Evolutionary conservation across 2,797 vertebrate species (phyloP), one percentile per base, ranked within the genome.

Genomic region (Arvicola amphibius): DNA sequence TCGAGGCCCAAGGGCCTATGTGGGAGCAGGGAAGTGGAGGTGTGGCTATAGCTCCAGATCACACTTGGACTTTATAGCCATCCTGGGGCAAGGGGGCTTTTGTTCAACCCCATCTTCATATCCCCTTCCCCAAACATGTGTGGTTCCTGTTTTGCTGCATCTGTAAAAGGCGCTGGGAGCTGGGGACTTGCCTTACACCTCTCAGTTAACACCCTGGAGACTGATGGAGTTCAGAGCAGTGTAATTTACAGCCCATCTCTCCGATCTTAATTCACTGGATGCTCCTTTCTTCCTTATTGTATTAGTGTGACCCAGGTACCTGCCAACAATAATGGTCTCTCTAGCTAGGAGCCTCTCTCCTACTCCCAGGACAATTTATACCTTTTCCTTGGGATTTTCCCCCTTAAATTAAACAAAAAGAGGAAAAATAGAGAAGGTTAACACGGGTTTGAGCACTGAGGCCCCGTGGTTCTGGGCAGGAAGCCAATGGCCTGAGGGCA

Each of bases 401-500:
- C 97, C 92, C 97, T 96, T 2, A 96, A 98, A 98, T 98, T 98
- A 98, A 98, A 98, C 95, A 97, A 98, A 98, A 98, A 98, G 98
- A 98, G 98, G 98, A 81, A 1, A 98, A 98, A 98, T 98, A 98
- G 98, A 90, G 97, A 98, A 98, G 98, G 98, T 98, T 98, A 98
- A 98, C 98, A 98, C 98, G 98, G 98, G 98, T 98, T 98, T 98
- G 98, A 98, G 98, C 97, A 95, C 98, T 92, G 98, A 98, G 98
- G 98, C 98, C 98, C 98, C 98, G 98, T 98, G 98, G 98, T 98
- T 99, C 98, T 98, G 98, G 99, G 98, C 98, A 98, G 85, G 53
- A 96, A 97, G 99, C 99, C 99, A 99, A 98, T 97, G 98, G 98
- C 99, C 98, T 74, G 98, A 98, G 99, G 99, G 98, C 98, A 99